phyloP scores from a whole-genome alignment of 2,797 vertebrate species.

The Sparus aurata region DNA sequence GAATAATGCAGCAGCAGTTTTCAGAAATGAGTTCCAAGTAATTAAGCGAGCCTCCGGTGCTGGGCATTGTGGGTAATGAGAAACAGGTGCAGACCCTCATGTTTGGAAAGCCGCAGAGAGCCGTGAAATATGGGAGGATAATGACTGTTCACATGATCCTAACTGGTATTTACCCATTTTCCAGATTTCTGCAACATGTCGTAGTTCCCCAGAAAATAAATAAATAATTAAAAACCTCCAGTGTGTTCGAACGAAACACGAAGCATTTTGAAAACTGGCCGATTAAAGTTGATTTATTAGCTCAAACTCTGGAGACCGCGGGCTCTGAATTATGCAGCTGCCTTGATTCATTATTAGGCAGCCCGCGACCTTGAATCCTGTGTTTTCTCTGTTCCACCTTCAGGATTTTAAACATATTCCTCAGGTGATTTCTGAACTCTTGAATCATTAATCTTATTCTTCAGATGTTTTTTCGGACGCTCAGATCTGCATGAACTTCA shows the following conservation, averaged over 20 bases:
- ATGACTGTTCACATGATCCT: too few relatives aligned
- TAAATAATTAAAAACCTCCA: too few relatives aligned
- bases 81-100: too few relatives aligned
- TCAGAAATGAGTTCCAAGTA: too few relatives aligned
- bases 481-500: too few relatives aligned
- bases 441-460: background rate
- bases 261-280: background rate
- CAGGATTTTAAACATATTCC: slow-evolving; percentile 22
- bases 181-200: background rate
- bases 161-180: too few relatives aligned
- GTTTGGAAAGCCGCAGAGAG: too few relatives aligned
- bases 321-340: background rate
- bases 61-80: too few relatives aligned
- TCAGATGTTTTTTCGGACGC: background rate
- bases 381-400: background rate
- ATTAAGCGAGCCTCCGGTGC: too few relatives aligned
- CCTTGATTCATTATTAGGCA: slow-evolving; percentile 4
- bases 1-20: too few relatives aligned
- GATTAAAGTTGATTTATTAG: background rate
- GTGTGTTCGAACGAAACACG: too few relatives aligned
- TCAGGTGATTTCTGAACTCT: background rate
- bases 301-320: background rate
- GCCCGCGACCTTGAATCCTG: background rate
- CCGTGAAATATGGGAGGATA: too few relatives aligned
- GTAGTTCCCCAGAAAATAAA: background rate